Base-by-base conservation (phyloP, 2,797 vertebrate genomes). In the Ceryle rudis region DNA sequence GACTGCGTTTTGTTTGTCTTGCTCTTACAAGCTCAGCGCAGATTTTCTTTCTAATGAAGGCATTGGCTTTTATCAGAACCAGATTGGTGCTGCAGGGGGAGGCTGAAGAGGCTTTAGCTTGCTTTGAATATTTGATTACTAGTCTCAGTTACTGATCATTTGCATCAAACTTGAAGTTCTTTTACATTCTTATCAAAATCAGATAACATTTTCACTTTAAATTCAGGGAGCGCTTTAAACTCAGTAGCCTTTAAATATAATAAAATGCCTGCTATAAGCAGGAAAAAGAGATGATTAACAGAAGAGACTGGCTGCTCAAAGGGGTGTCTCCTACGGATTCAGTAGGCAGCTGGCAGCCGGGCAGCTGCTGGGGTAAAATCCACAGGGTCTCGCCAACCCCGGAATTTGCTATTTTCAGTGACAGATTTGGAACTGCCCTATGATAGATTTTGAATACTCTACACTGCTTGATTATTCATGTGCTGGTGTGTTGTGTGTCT, bases 11-110 rank as follows among this genome's bases (percentile, higher is more conserved):
- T 93, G 66, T 14, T 91, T 86, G 90, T 35, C 46, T 83, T 74
- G 9, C 67, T 69, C 37, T 49, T 79, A 41, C 65, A 86, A 88
- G 29, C 57, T 75, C 80, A 47, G 51, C 54, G 6, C 3, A 3
- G 29, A 29, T 83, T 94, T 96, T 88, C 54, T 88, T 88, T 89
- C 37, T 94, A 71, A 82, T 49, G 23, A 87, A 67, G 37, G 3
- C 71, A 44, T 39, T 54, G 39, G 29, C 29, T 89, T 91, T 58
- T 90, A 4, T 18, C 77, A 78, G 46, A 70, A 62, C 42, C 58
- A 58, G n/a, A 57, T 39, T 86, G 39, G 7, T 61, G 94, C 81
- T 96, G 31, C 41, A 71, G n/a, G 17, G 69, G 35, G 28, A 89
- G 54, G 49, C 39, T 89, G 55, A 70, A 49, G 49, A 84, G 44